Conservation (phyloP, 2,888 invertebrate species). For the Xestia sexstrigata region DNA sequence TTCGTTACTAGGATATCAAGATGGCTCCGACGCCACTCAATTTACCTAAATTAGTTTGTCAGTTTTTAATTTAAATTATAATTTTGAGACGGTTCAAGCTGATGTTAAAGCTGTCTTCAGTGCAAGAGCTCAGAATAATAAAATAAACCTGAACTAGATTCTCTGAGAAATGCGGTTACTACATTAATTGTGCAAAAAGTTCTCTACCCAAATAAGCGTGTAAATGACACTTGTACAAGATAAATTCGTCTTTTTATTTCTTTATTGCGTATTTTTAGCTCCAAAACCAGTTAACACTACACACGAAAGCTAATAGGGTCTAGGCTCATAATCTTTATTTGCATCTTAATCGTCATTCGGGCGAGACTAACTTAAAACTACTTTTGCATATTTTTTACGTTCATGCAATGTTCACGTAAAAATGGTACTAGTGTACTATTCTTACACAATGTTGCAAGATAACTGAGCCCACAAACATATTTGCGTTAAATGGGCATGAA, state of each 20-base stretch:
- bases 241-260: slow-evolving; percentile 31
- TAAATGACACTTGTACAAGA: slow-evolving; percentile 26
- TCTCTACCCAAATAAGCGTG: slow-evolving; percentile 25
- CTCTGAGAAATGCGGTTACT: slow-evolving; percentile 15
- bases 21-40: slow-evolving; percentile 45
- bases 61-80: slow-evolving; percentile 53
- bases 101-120: slow-evolving; percentile 17
- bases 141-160: slow-evolving; percentile 23
- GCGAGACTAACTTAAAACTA: slow-evolving; percentile 65
- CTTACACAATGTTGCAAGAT: slow-evolving; percentile 50
- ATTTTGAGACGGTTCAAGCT: slow-evolving; percentile 31
- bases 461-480: slow-evolving; percentile 45
- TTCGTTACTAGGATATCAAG: slow-evolving; percentile 55
- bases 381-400: slow-evolving; percentile 68
- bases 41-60: slow-evolving; percentile 48
- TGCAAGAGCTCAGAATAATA: neutral
- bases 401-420: slow-evolving; percentile 51
- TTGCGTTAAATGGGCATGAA: slow-evolving; percentile 54
- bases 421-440: slow-evolving; percentile 45
- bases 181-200: slow-evolving; percentile 30
- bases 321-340: slow-evolving; percentile 71
- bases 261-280: slow-evolving; percentile 32
- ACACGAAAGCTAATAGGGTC: slow-evolving; percentile 62
- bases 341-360: slow-evolving; percentile 69
- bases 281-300: slow-evolving; percentile 50